These are phyloP conservation scores for Acutogordius australiensis DNA, from an alignment of 2,888 invertebrate genomes.

Conservation along the genomic window DNA sequence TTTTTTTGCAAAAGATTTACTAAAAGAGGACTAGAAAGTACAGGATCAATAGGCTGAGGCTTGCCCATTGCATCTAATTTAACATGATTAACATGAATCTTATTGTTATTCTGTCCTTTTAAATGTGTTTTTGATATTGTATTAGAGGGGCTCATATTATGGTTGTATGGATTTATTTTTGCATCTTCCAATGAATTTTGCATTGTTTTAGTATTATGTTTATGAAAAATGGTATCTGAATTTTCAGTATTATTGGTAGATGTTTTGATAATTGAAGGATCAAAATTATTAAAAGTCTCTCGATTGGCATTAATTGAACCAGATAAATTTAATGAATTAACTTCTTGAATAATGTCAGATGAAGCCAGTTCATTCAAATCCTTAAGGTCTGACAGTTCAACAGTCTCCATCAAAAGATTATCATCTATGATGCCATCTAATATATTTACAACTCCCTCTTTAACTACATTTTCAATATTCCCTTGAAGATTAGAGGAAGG, in stretches of 20 bases:
- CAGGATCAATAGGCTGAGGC: neutral
- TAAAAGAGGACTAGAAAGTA: constrained; percentile 8
- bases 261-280: too few relatives aligned
- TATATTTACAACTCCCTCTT: neutral
- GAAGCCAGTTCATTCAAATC: neutral
- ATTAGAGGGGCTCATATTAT: too few relatives aligned
- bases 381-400: neutral
- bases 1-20: constrained; percentile 3
- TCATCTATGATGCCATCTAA: neutral
- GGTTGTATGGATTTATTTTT: too few relatives aligned
- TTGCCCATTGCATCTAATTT: too few relatives aligned
- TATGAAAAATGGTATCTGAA: neutral
- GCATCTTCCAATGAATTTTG: too few relatives aligned
- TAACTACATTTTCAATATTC: neutral
- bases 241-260: too few relatives aligned
- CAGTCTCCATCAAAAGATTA: neutral
- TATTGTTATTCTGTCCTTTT: too few relatives aligned
- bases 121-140: too few relatives aligned
- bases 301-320: too few relatives aligned
- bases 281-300: too few relatives aligned
- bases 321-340: too few relatives aligned
- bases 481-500: neutral
- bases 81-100: too few relatives aligned
- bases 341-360: constrained; percentile 1
- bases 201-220: neutral